phyloP scores from a whole-genome alignment of 2,797 vertebrate genomes.

The Eospalax fontanierii region DNA sequence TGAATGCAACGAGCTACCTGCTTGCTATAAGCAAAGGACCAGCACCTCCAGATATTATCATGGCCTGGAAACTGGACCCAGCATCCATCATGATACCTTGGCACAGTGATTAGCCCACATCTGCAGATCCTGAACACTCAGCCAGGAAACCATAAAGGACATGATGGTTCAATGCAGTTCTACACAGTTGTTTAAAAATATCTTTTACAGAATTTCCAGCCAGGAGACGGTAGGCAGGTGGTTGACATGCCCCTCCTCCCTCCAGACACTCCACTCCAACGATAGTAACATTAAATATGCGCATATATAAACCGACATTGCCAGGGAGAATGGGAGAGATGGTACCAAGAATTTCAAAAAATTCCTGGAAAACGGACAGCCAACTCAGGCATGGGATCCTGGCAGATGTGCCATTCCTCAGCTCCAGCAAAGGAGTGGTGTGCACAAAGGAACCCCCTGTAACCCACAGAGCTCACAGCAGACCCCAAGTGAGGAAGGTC shows the following conservation, averaged over 20 bases:
- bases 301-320: not conserved
- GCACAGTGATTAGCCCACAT: not conserved
- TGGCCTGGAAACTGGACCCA: not conserved
- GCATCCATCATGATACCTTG: not conserved
- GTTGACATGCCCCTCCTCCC: not conserved
- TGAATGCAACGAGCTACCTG: not conserved
- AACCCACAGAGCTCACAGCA: not conserved
- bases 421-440: not conserved
- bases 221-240: slow-evolving; percentile 43
- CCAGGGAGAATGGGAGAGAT: not conserved
- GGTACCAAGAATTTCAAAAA: not conserved
- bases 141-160: not conserved
- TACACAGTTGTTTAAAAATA: slow-evolving; percentile 44
- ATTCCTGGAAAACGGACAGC: slow-evolving; percentile 16
- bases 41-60: not conserved
- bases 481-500: not conserved
- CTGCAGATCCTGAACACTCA: not conserved
- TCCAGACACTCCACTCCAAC: slow-evolving; percentile 6
- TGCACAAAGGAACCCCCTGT: not conserved
- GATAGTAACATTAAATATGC: slow-evolving; percentile 66
- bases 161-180: not conserved
- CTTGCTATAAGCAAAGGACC: not conserved
- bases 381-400: not conserved
- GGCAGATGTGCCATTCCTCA: not conserved
- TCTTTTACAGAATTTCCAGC: slow-evolving; percentile 26